phyloP scores from a whole-genome alignment of 2,113 vertebrate genomes.

The Aegotheles bennettii region DNA sequence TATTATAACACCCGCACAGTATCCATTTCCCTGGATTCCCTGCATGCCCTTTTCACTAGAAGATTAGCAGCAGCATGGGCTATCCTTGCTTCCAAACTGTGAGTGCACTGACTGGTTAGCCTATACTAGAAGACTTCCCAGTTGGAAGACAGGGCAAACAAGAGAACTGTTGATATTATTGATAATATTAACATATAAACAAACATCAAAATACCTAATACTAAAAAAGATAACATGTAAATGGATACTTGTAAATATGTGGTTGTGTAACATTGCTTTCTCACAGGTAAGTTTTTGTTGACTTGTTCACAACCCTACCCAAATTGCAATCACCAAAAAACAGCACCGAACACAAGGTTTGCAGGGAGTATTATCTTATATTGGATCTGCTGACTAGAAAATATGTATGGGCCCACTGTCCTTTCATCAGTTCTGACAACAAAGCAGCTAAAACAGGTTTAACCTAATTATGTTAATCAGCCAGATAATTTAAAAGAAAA shows the following conservation, averaged over 20 bases:
- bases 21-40: neutral
- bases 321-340: neutral
- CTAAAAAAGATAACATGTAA: neutral
- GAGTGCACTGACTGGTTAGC: neutral
- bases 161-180: neutral
- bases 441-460: conserved; percentile 3
- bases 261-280: neutral
- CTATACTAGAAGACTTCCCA: neutral
- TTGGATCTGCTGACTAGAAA: neutral
- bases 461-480: neutral
- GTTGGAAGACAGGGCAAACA: neutral
- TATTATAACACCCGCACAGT: fast-evolving
- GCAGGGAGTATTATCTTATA: neutral
- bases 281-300: neutral
- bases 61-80: neutral
- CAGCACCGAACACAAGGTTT: neutral
- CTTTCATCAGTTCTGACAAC: neutral
- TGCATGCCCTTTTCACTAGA: neutral
- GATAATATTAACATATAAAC: neutral
- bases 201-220: neutral
- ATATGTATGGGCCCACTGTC: neutral
- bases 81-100: fast-evolving
- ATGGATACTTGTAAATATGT: neutral
- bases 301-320: neutral
- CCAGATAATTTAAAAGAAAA: neutral